Conservation (phyloP, 2,888 invertebrate genomes). For the Byasa hedistus region DNA sequence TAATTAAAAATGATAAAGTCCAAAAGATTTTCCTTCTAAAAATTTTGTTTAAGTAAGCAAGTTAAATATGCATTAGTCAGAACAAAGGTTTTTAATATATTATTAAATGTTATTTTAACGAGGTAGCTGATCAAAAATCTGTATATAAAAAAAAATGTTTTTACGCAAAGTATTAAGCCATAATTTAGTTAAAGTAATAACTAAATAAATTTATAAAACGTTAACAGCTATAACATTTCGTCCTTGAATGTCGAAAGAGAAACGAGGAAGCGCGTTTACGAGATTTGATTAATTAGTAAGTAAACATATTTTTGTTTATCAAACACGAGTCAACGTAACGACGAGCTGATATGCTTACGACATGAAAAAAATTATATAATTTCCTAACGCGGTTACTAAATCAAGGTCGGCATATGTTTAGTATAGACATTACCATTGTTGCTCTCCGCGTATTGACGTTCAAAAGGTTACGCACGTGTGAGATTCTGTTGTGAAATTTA, state of each 20-base stretch:
- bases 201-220: no score
- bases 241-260: not conserved
- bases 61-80: no score
- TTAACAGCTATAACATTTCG: no score
- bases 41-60: no score
- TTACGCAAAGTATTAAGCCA: no score
- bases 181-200: no score
- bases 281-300: not conserved
- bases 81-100: no score
- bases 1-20: no score
- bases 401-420: slow-evolving; percentile 22
- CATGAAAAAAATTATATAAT: slow-evolving; percentile 34
- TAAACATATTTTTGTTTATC: slow-evolving; percentile 1
- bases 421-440: slow-evolving; percentile 1
- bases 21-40: no score
- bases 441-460: slow-evolving; percentile 30
- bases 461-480: slow-evolving; percentile 35
- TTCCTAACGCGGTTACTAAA: slow-evolving; percentile 28
- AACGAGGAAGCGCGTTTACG: not conserved
- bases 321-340: not conserved
- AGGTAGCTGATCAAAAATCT: no score
- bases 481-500: slow-evolving; percentile 41
- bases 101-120: no score
- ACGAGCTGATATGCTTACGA: not conserved
- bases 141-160: no score